A percentile compares a stretch with the other conserved stretches of the same genome.
phyloP scores from a whole-genome alignment of 2,113 vertebrate species.

The Falco punctatus region DNA sequence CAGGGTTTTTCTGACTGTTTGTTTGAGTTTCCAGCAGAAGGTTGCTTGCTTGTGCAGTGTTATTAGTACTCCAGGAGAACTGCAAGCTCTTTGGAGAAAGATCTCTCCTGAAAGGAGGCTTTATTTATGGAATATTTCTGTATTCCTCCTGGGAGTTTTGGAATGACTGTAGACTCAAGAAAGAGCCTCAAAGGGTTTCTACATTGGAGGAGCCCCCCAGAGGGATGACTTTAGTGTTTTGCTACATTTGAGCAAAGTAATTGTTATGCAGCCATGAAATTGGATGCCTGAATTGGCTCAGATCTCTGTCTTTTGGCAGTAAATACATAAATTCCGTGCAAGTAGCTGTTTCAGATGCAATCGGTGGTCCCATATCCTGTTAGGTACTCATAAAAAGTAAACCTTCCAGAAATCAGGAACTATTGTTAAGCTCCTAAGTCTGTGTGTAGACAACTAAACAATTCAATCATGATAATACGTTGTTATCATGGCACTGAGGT shows the following conservation, averaged over 20 bases:
- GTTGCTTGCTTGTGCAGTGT: not conserved
- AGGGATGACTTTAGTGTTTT: not conserved
- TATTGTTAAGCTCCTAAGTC: not conserved
- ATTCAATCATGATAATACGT: not conserved
- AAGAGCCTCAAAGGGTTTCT: not conserved
- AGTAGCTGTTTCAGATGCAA: not conserved
- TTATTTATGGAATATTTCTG: constrained; percentile 7
- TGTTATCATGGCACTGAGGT: not conserved
- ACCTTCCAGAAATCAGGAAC: not conserved
- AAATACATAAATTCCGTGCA: not conserved
- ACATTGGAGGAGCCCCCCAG: not conserved
- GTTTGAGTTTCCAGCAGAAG: not conserved
- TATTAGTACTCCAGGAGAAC: not conserved
- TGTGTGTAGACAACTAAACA: not conserved
- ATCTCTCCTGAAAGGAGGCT: not conserved
- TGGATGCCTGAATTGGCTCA: not conserved
- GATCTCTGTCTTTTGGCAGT: constrained; percentile 13
- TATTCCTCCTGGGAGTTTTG: constrained; percentile 23
- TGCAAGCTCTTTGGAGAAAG: not conserved
- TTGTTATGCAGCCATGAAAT: constrained; percentile 1
- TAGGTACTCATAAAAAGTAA: constrained; percentile 15
- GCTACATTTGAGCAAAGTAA: constrained; percentile 17
- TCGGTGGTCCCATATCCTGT: not conserved
- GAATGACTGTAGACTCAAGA: not conserved
- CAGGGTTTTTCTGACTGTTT: not conserved